These are phyloP conservation scores for Sabellastarte sp. DNA, from an alignment of 2,888 invertebrate genomes.

Conservation along the genomic window DNA sequence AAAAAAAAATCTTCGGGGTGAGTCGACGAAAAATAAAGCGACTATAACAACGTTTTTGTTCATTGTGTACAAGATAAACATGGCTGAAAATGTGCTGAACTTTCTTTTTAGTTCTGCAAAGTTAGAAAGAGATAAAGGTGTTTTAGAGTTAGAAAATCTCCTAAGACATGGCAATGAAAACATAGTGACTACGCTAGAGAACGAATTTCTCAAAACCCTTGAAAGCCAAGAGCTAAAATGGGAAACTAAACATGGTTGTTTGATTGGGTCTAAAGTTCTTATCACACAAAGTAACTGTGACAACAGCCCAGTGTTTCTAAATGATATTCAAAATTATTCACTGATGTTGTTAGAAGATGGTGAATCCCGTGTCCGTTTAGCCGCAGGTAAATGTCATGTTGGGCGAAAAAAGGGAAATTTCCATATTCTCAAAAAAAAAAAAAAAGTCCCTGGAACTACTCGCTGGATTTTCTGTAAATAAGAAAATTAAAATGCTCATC, in stretches of 20 bases:
- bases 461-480: not conserved
- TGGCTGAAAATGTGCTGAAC: conserved; percentile 15
- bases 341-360: conserved; percentile 54
- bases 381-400: conserved; percentile 57
- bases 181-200: not conserved
- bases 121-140: conserved; percentile 55
- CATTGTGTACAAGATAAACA: no score
- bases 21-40: no score
- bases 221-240: conserved; percentile 43
- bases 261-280: conserved; percentile 57
- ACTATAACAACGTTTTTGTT: no score
- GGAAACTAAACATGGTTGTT: conserved; percentile 60
- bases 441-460: not conserved
- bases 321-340: conserved; percentile 41
- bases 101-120: conserved; percentile 48
- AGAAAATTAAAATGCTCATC: not conserved
- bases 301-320: conserved; percentile 48
- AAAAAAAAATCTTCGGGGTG: no score
- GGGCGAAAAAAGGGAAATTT: no score
- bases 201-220: conserved; percentile 19
- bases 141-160: conserved; percentile 30
- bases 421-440: not conserved
- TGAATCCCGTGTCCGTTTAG: conserved; percentile 61
- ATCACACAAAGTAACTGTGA: conserved; percentile 35
- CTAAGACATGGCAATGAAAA: not conserved